These are phyloP conservation scores for Emberiza fucata DNA, from an alignment of 2,113 vertebrate species.

Conservation along the genomic window DNA sequence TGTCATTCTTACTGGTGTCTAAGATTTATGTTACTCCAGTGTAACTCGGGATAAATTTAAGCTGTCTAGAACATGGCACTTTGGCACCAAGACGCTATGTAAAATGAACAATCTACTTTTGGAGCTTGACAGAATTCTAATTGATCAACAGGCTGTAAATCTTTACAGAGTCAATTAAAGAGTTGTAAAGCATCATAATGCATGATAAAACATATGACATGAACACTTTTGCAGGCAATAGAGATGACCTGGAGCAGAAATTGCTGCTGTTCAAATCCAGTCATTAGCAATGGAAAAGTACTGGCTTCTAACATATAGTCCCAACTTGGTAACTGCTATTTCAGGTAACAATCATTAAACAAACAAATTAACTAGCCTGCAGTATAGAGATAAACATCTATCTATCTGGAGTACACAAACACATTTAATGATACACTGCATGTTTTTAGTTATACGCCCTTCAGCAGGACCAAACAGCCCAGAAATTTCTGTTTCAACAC, in stretches of 20 bases:
- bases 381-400: slow-evolving; percentile 74
- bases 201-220: not conserved
- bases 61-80: not conserved
- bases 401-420: slow-evolving; percentile 55
- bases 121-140: not conserved
- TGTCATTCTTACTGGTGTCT: not conserved
- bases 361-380: slow-evolving; percentile 3
- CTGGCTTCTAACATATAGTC: slow-evolving; percentile 8
- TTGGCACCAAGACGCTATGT: not conserved
- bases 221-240: not conserved
- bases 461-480: slow-evolving; percentile 47
- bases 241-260: slow-evolving; percentile 22
- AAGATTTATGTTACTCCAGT: not conserved
- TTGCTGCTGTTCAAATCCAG: not conserved
- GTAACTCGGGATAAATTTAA: not conserved
- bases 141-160: slow-evolving; percentile 37
- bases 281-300: slow-evolving; percentile 66
- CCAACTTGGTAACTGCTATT: slow-evolving; percentile 60
- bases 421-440: slow-evolving; percentile 8
- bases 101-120: not conserved
- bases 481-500: slow-evolving; percentile 24
- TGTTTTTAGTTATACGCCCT: slow-evolving; percentile 49
- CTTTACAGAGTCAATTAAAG: slow-evolving; percentile 4
- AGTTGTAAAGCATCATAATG: slow-evolving; percentile 19
- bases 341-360: slow-evolving; percentile 72